Conservation (phyloP, 1,140 invertebrate genomes). For the Steinernema feltiae region DNA sequence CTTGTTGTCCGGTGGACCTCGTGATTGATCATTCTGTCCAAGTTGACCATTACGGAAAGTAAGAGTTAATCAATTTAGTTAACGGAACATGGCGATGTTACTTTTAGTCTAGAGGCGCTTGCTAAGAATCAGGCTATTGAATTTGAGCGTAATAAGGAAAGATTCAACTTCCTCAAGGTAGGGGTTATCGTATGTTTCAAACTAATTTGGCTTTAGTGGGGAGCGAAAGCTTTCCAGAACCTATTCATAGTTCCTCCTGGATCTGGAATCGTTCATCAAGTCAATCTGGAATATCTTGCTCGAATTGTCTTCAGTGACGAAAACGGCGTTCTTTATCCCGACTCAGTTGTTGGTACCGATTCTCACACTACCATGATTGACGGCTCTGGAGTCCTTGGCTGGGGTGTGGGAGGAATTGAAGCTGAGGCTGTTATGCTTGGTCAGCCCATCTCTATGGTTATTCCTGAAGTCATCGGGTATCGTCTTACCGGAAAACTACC, state of each 20-base stretch:
- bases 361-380: slow-evolving; percentile 99
- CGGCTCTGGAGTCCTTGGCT: slow-evolving; percentile 70
- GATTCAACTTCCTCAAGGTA: slow-evolving; percentile 89
- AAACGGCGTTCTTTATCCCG: slow-evolving; percentile 72
- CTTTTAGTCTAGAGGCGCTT: slow-evolving; percentile 74
- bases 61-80: slow-evolving; percentile 57
- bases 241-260: slow-evolving; percentile 96
- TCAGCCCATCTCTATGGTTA: slow-evolving; percentile 88
- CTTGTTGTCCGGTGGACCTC: slow-evolving; percentile 89
- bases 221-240: slow-evolving; percentile 85
- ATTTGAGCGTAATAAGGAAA: slow-evolving; percentile 89
- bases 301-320: slow-evolving; percentile 79
- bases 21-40: slow-evolving; percentile 98
- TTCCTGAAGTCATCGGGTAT: slow-evolving; percentile 92
- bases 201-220: slow-evolving; percentile 68
- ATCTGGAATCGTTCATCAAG: slow-evolving; percentile 95
- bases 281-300: slow-evolving; percentile 70
- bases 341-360: slow-evolving; percentile 95
- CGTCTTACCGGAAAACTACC: slow-evolving; percentile 74
- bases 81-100: slow-evolving; percentile 23
- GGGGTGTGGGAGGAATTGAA: slow-evolving; percentile 67
- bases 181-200: slow-evolving; percentile 9
- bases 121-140: slow-evolving; percentile 89
- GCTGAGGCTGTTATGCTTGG: slow-evolving; percentile 71
- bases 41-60: slow-evolving; percentile 85